Conservation (phyloP, 2,797 vertebrate genomes). For the Enteromius fasciolatus region DNA sequence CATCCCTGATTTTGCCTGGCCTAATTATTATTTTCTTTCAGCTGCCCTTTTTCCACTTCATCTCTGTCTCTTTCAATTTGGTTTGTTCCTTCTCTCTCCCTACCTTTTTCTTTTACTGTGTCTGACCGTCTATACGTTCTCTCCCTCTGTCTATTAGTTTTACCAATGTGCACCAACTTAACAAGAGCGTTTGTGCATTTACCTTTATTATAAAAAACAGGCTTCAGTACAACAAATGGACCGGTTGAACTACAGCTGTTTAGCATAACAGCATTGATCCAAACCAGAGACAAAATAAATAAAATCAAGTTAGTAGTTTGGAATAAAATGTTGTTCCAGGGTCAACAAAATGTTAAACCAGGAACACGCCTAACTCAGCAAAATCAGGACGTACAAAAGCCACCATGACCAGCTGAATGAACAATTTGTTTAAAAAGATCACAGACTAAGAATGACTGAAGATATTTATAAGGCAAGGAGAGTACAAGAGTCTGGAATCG, state of each 20-base stretch:
- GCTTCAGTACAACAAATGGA: constrained; percentile 35
- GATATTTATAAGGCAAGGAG: not conserved
- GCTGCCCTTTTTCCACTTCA: constrained; percentile 2
- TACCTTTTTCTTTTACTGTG: constrained; percentile 2
- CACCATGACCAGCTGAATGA: not conserved
- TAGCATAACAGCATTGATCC: constrained; percentile 40
- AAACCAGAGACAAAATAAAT: constrained; percentile 19
- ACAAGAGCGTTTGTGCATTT: constrained; percentile 7
- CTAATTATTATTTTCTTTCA: constrained; percentile 9
- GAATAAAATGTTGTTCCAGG: too few relatives aligned
- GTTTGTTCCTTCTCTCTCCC: not conserved
- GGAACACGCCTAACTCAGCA: too few relatives aligned
- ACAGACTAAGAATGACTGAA: not conserved
- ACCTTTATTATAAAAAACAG: constrained; percentile 6
- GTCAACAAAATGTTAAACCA: too few relatives aligned
- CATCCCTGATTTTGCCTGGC: constrained; percentile 4
- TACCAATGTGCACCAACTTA: not conserved
- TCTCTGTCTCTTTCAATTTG: constrained; percentile 12
- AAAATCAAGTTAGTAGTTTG: constrained; percentile 4
- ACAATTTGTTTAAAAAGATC: not conserved
- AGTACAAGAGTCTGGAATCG: not conserved
- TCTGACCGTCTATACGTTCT: constrained; percentile 21
- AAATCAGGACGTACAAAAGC: too few relatives aligned
- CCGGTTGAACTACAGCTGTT: constrained; percentile 19
- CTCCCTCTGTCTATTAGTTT: constrained; percentile 11